A percentile compares a stretch with the other conserved stretches of the same genome.
Conservation (phyloP, 2,888 invertebrate species). For the Diaperis boleti region DNA sequence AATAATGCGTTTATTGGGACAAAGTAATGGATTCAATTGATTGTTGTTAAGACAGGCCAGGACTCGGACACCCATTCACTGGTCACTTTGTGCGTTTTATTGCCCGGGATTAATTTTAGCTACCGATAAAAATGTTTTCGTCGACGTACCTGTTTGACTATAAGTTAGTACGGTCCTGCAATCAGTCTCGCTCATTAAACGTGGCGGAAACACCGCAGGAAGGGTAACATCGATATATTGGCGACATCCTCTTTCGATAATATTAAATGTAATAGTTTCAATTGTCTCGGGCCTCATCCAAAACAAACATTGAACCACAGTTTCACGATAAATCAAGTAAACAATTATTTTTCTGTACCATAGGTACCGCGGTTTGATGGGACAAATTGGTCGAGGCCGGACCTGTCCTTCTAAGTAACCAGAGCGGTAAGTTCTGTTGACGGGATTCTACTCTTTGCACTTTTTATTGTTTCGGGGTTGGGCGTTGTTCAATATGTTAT, state of each 20-base stretch:
- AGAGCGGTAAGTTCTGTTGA: constrained; percentile 30
- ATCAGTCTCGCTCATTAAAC: constrained; percentile 9
- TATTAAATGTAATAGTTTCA: constrained; percentile 30
- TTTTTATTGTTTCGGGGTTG: constrained; percentile 8
- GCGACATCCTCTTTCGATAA: constrained; percentile 53
- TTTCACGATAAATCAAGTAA: constrained; percentile 17
- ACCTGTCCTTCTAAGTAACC: constrained; percentile 34
- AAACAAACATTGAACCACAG: constrained; percentile 22
- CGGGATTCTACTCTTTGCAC: constrained; percentile 21
- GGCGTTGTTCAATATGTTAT: too few species aligned
- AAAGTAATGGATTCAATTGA: constrained; percentile 56
- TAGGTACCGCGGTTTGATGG: constrained; percentile 39
- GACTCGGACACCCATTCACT: not conserved
- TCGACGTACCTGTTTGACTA: too few species aligned
- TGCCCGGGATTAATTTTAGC: too few species aligned
- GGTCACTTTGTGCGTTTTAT: too few species aligned
- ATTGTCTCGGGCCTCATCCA: constrained; percentile 28
- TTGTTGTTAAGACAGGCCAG: constrained; percentile 50
- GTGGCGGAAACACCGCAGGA: constrained; percentile 45
- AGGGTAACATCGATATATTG: constrained; percentile 56
- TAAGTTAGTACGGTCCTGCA: constrained; percentile 22
- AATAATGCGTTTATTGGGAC: constrained; percentile 63
- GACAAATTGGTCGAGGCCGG: constrained; percentile 38
- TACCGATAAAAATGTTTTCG: too few species aligned
- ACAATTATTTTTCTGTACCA: constrained; percentile 31